phyloP scores from a whole-genome alignment of 2,113 vertebrate species.

The Vulpes lagopus region DNA sequence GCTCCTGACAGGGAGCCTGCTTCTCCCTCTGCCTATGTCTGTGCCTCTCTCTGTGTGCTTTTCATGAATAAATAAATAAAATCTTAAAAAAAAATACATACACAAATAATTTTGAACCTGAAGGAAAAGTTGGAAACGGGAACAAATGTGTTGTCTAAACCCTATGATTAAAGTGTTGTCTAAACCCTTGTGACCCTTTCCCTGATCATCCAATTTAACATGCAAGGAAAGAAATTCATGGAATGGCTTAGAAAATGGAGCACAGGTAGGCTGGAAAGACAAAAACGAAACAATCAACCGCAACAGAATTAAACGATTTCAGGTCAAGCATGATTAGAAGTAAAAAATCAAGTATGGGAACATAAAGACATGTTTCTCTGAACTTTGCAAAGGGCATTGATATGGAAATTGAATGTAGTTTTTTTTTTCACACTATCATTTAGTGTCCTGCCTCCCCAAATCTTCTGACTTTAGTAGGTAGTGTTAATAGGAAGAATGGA shows the following conservation, averaged over 20 bases:
- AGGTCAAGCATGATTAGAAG: neutral
- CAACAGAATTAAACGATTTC: neutral
- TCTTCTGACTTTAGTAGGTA: neutral
- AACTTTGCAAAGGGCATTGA: neutral
- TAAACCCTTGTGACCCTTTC: neutral
- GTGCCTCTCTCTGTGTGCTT: too few relatives aligned
- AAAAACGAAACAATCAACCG: neutral
- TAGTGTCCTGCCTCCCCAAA: neutral
- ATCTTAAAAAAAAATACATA: neutral
- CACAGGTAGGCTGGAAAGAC: neutral
- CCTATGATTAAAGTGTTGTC: neutral
- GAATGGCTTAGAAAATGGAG: neutral
- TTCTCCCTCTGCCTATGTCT: too few relatives aligned
- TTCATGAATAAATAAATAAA: too few relatives aligned
- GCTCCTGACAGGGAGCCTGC: too few relatives aligned
- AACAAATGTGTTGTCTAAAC: neutral
- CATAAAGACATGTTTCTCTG: neutral
- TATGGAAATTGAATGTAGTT: neutral
- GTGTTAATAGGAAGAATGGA: neutral
- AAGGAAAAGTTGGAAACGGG: neutral
- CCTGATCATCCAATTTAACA: conserved; percentile 17
- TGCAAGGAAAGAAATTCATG: neutral
- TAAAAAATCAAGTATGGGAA: neutral
- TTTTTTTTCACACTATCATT: neutral
- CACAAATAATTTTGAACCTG: neutral